Percentiles rank a stretch among this genome's conserved stretches.
phyloP scores from a whole-genome alignment of 2,888 invertebrate genomes.

The Epicampocera succincta region DNA sequence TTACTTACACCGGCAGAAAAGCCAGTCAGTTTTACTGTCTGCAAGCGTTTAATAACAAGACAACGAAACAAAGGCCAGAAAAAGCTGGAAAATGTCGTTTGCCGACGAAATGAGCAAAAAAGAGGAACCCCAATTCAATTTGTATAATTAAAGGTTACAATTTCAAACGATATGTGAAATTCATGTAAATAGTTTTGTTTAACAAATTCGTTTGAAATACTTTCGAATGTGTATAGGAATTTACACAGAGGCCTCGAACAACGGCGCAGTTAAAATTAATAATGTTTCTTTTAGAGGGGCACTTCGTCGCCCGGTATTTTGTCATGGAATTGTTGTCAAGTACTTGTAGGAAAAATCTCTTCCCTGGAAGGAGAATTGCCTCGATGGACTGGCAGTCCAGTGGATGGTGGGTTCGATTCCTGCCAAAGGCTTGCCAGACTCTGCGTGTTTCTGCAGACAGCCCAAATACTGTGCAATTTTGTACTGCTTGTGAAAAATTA shows the following conservation, averaged over 20 bases:
- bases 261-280: not conserved
- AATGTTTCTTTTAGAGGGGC: no score
- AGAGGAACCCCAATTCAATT: not conserved
- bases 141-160: slow-evolving; percentile 43
- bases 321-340: no score
- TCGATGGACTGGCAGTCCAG: no score
- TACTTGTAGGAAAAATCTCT: no score
- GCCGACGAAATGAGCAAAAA: not conserved
- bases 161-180: slow-evolving; percentile 52
- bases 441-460: no score
- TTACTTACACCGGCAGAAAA: slow-evolving; percentile 26
- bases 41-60: no score
- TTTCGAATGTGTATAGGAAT: slow-evolving; percentile 45
- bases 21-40: not conserved
- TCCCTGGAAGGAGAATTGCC: no score
- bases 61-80: not conserved
- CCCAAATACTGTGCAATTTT: no score
- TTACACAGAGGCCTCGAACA: not conserved
- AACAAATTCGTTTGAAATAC: slow-evolving; percentile 62
- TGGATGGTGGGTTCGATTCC: no score
- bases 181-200: slow-evolving; percentile 35
- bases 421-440: no score
- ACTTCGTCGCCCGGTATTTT: no score
- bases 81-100: slow-evolving; percentile 37
- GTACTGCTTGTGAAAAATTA: no score